These are phyloP conservation scores for Drosophila pallidifrons DNA, from an alignment of 1,140 invertebrate species.

Conservation along the genomic window DNA sequence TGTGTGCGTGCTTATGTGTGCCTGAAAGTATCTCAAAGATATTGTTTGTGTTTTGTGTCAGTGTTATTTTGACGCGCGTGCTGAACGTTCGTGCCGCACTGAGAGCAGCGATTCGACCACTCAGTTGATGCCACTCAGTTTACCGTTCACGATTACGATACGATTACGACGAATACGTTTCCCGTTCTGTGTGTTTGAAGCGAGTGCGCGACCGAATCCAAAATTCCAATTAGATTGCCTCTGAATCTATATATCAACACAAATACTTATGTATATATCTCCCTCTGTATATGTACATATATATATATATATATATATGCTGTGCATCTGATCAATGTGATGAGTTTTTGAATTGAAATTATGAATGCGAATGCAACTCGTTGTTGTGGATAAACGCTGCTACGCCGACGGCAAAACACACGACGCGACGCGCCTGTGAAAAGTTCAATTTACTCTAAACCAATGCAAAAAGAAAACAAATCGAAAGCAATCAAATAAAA, in stretches of 20 bases:
- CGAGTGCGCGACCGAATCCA: constrained; percentile 35
- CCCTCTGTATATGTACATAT: constrained; percentile 2
- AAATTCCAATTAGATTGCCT: constrained; percentile 39
- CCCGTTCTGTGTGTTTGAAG: constrained; percentile 12
- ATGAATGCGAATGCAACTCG: constrained; percentile 16
- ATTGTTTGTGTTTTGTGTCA: constrained; percentile 81
- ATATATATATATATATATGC: neutral
- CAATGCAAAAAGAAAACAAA: constrained; percentile 24
- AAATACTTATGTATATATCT: constrained; percentile 6
- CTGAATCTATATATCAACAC: constrained; percentile 2
- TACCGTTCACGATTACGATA: constrained; percentile 10
- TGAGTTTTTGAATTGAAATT: neutral
- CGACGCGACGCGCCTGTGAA: constrained; percentile 8
- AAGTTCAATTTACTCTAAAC: constrained; percentile 1
- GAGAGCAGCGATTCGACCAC: constrained; percentile 43
- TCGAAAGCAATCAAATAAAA: constrained; percentile 37
- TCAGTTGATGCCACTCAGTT: constrained; percentile 7
- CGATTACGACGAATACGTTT: constrained; percentile 36
- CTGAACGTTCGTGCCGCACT: constrained; percentile 77
- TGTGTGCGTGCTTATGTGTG: constrained; percentile 35
- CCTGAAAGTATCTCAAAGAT: constrained; percentile 58
- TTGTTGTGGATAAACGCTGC: constrained; percentile 15
- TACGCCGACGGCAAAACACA: constrained; percentile 41
- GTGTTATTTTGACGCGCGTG: constrained; percentile 84
- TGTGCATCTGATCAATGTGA: constrained; percentile 4